Percentiles rank a stretch among this genome's conserved stretches.
These are phyloP conservation scores for Drosophila tsacasi DNA, from an alignment of 1,140 invertebrate genomes.

Conservation along the genomic window DNA sequence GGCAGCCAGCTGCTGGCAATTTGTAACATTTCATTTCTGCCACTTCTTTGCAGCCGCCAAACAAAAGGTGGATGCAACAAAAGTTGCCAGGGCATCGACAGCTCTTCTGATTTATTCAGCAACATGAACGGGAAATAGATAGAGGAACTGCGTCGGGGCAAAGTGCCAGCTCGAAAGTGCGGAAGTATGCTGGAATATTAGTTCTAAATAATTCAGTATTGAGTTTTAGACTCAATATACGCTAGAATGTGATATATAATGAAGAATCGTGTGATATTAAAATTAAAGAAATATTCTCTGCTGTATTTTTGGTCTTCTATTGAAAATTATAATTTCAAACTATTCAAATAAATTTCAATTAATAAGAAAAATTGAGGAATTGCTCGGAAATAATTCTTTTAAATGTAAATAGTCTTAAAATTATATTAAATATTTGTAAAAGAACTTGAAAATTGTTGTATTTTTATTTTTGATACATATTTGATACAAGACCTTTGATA, in stretches of 20 bases:
- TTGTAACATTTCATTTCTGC: constrained; percentile 48
- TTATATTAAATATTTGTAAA: background rate
- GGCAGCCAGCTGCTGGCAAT: constrained; percentile 48
- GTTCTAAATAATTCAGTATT: background rate
- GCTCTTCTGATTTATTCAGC: constrained; percentile 38
- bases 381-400: background rate
- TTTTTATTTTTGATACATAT: too few species aligned
- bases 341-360: too few species aligned
- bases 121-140: constrained; percentile 26
- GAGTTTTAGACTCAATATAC: background rate
- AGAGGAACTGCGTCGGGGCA: background rate
- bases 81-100: constrained; percentile 32
- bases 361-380: background rate
- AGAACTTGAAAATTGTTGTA: too few species aligned
- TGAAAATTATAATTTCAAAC: too few species aligned
- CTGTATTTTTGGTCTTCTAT: background rate
- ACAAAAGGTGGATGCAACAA: constrained; percentile 41
- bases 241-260: too few species aligned
- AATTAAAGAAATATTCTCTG: background rate
- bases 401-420: background rate
- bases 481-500: too few species aligned
- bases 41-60: constrained; percentile 26
- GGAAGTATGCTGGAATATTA: constrained; percentile 1
- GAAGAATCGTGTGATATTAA: background rate
- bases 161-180: background rate